phyloP scores from a whole-genome alignment of 2,113 vertebrate genomes.

The Pelusios castaneus region DNA sequence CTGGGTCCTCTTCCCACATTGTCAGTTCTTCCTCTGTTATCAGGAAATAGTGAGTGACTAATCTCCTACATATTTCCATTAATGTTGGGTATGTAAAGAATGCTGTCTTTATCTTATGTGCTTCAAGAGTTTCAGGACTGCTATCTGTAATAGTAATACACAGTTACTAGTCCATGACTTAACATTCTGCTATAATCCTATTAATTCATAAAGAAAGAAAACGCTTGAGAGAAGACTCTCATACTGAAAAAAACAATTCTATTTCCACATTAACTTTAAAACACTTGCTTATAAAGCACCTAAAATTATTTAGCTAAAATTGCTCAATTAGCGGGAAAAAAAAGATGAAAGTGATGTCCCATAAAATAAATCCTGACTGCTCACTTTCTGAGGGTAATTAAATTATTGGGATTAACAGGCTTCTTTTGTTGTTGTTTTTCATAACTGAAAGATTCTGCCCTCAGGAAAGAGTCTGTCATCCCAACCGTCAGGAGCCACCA shows the following conservation, averaged over 20 bases:
- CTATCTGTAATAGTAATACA: slow-evolving; percentile 83
- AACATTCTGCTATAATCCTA: not conserved
- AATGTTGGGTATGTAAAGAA: slow-evolving; percentile 96
- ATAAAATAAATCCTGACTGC: not conserved
- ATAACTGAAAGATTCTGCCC: not conserved
- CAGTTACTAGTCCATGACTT: slow-evolving; percentile 2
- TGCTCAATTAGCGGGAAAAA: not conserved
- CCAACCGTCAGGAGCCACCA: not conserved
- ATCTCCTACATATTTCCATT: slow-evolving; percentile 92
- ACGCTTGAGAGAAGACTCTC: not conserved
- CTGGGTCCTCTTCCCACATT: slow-evolving; percentile 99
- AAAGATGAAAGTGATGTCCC: not conserved
- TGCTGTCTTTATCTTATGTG: slow-evolving; percentile 92
- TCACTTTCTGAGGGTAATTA: not conserved
- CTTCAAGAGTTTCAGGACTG: slow-evolving; percentile 94
- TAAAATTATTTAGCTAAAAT: not conserved
- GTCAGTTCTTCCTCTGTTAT: slow-evolving; percentile 92
- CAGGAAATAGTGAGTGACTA: slow-evolving; percentile 96
- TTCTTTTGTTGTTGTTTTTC: not conserved
- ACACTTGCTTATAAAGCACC: not conserved
- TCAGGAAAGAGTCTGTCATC: not conserved
- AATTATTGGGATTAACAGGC: not conserved
- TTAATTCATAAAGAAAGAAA: not conserved
- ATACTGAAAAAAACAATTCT: not conserved
- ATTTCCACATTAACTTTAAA: not conserved